Base-by-base conservation (phyloP, 1,140 invertebrate species). In the Trachelipus rathkii region DNA sequence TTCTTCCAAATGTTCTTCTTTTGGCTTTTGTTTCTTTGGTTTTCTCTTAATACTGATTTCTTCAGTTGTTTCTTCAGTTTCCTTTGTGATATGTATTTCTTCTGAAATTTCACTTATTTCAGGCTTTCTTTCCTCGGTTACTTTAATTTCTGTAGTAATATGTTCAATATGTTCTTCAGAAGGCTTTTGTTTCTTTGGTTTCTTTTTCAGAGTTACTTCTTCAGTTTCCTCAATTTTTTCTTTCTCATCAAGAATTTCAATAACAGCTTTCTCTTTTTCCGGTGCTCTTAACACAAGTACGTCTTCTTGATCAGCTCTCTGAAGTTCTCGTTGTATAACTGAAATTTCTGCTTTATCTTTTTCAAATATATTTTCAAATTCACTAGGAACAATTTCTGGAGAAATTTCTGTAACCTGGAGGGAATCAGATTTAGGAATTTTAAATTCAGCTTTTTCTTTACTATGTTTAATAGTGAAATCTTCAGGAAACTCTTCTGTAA, bases 401-500 rank as follows among this genome's bases (percentile, higher is more conserved):
- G 33, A 33, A 33, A 33, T 6, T 33, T 33, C 33, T 33, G 33
- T 33, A 33, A 33, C 33, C 76, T 81, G 45, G 15, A 83, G n/a
- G 6, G 33, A 33, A 33, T 33, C 33, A 33, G 33, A 33, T 33
- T 33, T 33, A 81, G 81, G 85, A 72, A 82, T 85, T 19, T 85
- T 85, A 43, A 86, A 83, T 21, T 81, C 84, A 43, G 87, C 87
- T 21, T 79, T 84, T 79, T 85, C 85, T 11, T 76, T 73, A 33
- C 33, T 33, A 33, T 33, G 33, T 33, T 33, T 33, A 33, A 33
- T 33, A 33, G 33, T 33, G 6, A 33, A 33, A 6, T 33, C 33
- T 33, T 33, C 33, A 33, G 33, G 33, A 33, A 33, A 33, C 33
- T 33, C 33, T 6, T 33, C 33, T 33, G 33, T 33, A 33, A 33